Conservation (phyloP, 2,113 vertebrate species). For the Hydrochoerus hydrochaeris region DNA sequence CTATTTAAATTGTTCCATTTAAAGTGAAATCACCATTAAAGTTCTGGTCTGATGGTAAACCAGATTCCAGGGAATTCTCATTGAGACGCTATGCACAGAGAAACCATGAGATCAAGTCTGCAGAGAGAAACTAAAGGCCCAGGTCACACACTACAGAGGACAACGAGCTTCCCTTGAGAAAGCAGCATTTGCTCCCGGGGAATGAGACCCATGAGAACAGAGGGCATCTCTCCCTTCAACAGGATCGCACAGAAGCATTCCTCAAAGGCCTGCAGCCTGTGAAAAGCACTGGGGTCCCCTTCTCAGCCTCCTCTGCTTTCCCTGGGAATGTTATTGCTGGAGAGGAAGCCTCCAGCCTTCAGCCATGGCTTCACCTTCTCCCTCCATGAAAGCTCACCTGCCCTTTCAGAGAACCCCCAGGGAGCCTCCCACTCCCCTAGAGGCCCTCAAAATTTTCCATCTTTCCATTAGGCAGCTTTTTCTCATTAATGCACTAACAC, state of each 20-base stretch:
- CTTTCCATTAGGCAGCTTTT: constrained; percentile 77
- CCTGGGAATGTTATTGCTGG: background rate
- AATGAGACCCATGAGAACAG: background rate
- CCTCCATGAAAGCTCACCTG: constrained; percentile 56
- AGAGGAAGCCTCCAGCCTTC: background rate
- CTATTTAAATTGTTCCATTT: constrained; percentile 72
- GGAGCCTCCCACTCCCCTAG: background rate
- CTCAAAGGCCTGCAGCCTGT: background rate
- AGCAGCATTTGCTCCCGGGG: background rate
- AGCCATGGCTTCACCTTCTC: background rate
- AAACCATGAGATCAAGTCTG: background rate
- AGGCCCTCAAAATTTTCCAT: constrained; percentile 67
- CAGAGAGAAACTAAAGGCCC: background rate
- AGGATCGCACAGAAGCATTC: background rate
- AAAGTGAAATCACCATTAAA: constrained; percentile 65
- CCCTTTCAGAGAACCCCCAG: constrained; percentile 22
- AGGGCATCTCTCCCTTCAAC: background rate
- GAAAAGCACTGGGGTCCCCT: background rate
- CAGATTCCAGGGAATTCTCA: background rate
- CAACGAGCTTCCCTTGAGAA: background rate
- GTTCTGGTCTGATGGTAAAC: constrained; percentile 2
- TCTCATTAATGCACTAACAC: constrained; percentile 76
- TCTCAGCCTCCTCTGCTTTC: background rate
- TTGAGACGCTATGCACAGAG: background rate
- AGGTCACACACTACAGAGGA: background rate